Evolutionary conservation across 2,888 invertebrate species (phyloP).

Genomic region (Tigriopus californicus): DNA sequence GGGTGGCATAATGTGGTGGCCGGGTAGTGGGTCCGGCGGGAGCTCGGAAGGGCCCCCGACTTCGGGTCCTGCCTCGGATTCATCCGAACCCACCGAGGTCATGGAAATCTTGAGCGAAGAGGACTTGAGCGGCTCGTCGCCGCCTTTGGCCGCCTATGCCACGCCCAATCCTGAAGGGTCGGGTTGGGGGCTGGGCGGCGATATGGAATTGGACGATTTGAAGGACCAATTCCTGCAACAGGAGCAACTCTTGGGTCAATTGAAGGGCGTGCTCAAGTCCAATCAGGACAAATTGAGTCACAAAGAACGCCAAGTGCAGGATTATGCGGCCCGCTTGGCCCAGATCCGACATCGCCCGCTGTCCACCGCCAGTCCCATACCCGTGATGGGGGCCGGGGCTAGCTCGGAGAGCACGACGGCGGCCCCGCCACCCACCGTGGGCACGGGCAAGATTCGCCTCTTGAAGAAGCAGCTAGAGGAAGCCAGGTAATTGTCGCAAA

Average conservation of each 20-base stretch:
- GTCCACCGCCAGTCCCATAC: not conserved
- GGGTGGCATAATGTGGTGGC: too few relatives aligned
- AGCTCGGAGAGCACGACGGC: too few relatives aligned
- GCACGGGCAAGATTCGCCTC: constrained; percentile 18
- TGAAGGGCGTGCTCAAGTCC: constrained; percentile 14
- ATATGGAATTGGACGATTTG: constrained; percentile 8
- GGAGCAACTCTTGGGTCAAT: constrained; percentile 14
- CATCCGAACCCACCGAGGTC: too few relatives aligned
- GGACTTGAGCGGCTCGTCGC: too few relatives aligned
- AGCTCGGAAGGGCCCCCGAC: too few relatives aligned
- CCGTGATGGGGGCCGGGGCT: not conserved
- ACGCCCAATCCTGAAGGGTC: not conserved
- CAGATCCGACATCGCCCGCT: not conserved
- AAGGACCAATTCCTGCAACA: constrained; percentile 15
- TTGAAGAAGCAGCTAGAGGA: constrained; percentile 19
- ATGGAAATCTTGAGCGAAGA: too few relatives aligned
- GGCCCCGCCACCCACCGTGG: not conserved
- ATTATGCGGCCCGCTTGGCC: not conserved
- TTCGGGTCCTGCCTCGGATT: too few relatives aligned
- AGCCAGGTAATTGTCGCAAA: constrained; percentile 5
- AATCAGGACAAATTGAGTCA: constrained; percentile 13
- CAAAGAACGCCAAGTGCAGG: constrained; percentile 13
- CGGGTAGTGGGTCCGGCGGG: too few relatives aligned
- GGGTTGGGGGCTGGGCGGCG: not conserved
- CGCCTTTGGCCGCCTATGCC: not conserved